These are phyloP conservation scores for Cotesia congregata DNA, from an alignment of 2,888 invertebrate species.

Conservation along the genomic window DNA sequence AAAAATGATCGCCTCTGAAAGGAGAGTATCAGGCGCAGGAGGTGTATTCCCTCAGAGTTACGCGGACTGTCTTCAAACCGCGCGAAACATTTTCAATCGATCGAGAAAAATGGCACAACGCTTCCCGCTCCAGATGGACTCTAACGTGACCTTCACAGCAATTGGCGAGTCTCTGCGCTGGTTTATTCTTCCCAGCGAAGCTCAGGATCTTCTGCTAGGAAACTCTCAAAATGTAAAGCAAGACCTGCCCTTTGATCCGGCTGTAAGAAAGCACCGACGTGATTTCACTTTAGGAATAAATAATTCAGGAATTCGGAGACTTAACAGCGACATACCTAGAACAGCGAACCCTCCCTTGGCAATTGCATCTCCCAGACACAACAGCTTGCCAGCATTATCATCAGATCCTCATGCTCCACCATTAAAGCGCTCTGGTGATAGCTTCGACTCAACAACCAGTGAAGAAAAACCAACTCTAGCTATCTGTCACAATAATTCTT, in stretches of 20 bases:
- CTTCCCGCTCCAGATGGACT: slow-evolving; percentile 79
- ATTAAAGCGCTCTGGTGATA: slow-evolving; percentile 32
- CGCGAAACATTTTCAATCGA: slow-evolving; percentile 82
- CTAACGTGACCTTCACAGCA: slow-evolving; percentile 78
- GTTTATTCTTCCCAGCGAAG: slow-evolving; percentile 92
- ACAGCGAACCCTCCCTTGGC: slow-evolving; percentile 65
- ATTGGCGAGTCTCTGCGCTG: slow-evolving; percentile 82
- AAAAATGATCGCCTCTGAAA: slow-evolving; percentile 81
- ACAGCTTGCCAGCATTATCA: slow-evolving; percentile 76
- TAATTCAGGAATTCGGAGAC: slow-evolving; percentile 57
- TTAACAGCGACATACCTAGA: slow-evolving; percentile 66
- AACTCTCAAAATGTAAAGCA: slow-evolving; percentile 84
- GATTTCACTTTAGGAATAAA: slow-evolving; percentile 10
- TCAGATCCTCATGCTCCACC: slow-evolving; percentile 24
- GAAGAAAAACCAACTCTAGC: slow-evolving; percentile 24
- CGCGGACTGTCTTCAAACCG: slow-evolving; percentile 84
- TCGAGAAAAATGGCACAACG: slow-evolving; percentile 84
- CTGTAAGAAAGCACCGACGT: slow-evolving; percentile 68
- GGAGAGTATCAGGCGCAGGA: slow-evolving; percentile 80
- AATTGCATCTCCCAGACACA: slow-evolving; percentile 77
- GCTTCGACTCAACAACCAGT: slow-evolving; percentile 26
- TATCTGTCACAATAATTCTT: background rate
- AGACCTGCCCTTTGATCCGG: slow-evolving; percentile 82
- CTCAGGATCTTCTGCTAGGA: slow-evolving; percentile 81
- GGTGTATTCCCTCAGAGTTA: slow-evolving; percentile 82